phyloP scores from a whole-genome alignment of 2,888 invertebrate genomes.

The Orthosia incerta region DNA sequence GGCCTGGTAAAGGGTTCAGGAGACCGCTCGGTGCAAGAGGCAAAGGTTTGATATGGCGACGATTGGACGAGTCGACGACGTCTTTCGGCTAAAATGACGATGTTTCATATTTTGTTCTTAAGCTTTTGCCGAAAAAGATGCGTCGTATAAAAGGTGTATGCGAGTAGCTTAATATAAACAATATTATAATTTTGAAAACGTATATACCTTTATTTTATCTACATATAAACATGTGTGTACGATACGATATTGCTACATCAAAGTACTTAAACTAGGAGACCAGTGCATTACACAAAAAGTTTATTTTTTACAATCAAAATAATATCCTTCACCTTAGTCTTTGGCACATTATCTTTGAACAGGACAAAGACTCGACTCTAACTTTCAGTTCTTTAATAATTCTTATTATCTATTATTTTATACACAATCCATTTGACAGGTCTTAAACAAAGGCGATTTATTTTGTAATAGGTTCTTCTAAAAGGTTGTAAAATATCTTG shows the following conservation, averaged over 20 bases:
- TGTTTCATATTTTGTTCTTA: neutral
- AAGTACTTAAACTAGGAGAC: conserved; percentile 85
- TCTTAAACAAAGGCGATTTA: conserved; percentile 61
- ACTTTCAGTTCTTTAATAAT: conserved; percentile 84
- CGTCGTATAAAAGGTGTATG: neutral
- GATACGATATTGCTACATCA: conserved; percentile 87
- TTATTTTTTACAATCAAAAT: conserved; percentile 79
- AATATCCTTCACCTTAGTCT: conserved; percentile 85
- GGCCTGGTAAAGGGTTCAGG: neutral
- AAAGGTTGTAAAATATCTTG: neutral
- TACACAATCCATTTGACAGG: conserved; percentile 71
- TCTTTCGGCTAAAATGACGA: no score
- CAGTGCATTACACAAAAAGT: conserved; percentile 86
- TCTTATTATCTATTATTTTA: conserved; percentile 76
- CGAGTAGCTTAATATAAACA: conserved; percentile 32
- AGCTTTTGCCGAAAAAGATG: neutral
- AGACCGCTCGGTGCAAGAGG: neutral
- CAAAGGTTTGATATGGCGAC: neutral
- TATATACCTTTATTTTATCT: conserved; percentile 89
- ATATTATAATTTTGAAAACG: conserved; percentile 77
- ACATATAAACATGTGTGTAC: conserved; percentile 89
- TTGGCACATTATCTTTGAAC: conserved; percentile 91
- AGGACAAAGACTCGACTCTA: conserved; percentile 88
- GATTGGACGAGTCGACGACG: neutral
- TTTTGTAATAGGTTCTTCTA: conserved; percentile 5